Percentiles rank a stretch among this genome's conserved stretches.
Conservation (phyloP, 2,113 vertebrate species). For the Corapipo altera region DNA sequence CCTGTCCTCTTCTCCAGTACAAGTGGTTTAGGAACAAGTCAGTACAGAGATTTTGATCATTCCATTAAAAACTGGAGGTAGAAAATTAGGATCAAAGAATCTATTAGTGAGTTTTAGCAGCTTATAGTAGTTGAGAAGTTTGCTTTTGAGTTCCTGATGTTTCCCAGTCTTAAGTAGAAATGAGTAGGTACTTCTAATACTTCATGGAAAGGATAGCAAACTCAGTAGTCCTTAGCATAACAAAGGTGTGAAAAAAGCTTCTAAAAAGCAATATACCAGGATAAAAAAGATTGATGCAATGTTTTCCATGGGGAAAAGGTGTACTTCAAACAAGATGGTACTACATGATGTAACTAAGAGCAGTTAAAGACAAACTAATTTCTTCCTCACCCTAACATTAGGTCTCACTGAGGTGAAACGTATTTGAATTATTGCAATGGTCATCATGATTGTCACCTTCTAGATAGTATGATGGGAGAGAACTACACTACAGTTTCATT, state of each 20-base stretch:
- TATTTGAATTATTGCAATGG: not conserved
- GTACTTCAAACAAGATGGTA: slow-evolving; percentile 51
- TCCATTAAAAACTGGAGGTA: not conserved
- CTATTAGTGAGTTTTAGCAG: not conserved
- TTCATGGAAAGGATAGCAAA: slow-evolving; percentile 9
- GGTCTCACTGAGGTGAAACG: not conserved
- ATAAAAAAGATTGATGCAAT: slow-evolving; percentile 28
- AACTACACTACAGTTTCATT: not conserved
- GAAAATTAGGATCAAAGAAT: not conserved
- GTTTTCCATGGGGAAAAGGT: slow-evolving; percentile 25
- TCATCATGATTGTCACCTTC: not conserved
- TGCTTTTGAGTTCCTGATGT: not conserved
- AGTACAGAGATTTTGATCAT: not conserved
- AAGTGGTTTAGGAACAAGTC: slow-evolving; percentile 7
- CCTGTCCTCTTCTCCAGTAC: not conserved
- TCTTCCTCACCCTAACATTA: not conserved
- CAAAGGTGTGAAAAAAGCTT: not conserved
- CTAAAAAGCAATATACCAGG: slow-evolving; percentile 9
- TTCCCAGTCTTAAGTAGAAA: not conserved
- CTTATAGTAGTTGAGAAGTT: not conserved
- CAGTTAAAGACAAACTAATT: not conserved
- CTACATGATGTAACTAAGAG: not conserved
- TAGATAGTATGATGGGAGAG: not conserved
- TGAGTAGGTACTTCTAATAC: not conserved
- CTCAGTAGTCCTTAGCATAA: not conserved